Percentiles rank a stretch among this genome's conserved stretches.
Evolutionary conservation across 2,797 vertebrate species (phyloP).

Genomic region (Sitta carolinensis): DNA sequence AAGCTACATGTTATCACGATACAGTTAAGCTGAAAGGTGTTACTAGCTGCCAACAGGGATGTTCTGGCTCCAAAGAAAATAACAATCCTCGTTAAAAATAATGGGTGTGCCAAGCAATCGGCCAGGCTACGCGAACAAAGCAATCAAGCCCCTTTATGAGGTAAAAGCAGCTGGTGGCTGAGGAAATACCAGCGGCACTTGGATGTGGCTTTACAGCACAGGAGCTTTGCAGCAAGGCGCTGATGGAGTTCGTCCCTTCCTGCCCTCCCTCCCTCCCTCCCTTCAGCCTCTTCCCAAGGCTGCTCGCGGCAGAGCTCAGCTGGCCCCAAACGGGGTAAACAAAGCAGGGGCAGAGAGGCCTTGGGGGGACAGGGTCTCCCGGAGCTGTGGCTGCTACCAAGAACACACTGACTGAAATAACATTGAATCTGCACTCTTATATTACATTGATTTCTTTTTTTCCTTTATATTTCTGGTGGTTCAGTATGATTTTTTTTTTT

Average conservation of each 20-base stretch:
- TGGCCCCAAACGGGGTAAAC: neutral
- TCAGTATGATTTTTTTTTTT: neutral
- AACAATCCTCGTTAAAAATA: constrained; percentile 49
- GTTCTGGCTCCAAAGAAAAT: constrained; percentile 35
- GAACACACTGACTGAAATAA: neutral
- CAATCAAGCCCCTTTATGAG: constrained; percentile 55
- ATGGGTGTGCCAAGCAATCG: constrained; percentile 19
- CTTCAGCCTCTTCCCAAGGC: neutral
- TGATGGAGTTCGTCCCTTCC: neutral
- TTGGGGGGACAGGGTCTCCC: neutral
- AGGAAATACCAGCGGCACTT: constrained; percentile 38
- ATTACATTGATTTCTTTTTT: neutral
- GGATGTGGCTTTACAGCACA: neutral
- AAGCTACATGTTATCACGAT: neutral
- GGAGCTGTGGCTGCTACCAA: neutral
- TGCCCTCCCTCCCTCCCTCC: neutral
- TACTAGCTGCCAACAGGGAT: constrained; percentile 17
- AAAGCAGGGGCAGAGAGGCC: neutral
- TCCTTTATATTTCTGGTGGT: neutral
- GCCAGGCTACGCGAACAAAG: neutral
- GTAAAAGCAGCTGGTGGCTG: constrained; percentile 55
- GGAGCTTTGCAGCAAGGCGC: neutral
- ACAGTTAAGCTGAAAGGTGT: neutral
- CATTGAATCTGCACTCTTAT: neutral
- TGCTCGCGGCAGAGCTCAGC: neutral